Evolutionary conservation across 2,113 vertebrate species (phyloP).

Genomic region (Equus przewalskii): DNA sequence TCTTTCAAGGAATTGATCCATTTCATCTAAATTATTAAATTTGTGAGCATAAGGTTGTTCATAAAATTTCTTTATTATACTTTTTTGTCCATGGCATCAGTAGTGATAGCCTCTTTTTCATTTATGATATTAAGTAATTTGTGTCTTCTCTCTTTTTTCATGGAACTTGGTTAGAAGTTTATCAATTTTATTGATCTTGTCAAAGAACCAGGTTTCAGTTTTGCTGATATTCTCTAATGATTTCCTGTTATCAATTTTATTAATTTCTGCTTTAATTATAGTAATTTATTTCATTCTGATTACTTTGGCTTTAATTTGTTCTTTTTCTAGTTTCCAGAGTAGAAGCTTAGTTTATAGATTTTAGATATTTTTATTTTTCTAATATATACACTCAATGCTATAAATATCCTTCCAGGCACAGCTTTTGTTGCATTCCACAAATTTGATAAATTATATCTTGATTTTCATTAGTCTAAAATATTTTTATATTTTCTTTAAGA

Average conservation of each 20-base stretch:
- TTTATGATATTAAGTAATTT: background rate
- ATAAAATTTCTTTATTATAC: background rate
- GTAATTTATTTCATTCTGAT: background rate
- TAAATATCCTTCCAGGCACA: background rate
- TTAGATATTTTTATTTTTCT: background rate
- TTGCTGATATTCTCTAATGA: background rate
- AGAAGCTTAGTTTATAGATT: background rate
- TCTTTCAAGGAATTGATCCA: background rate
- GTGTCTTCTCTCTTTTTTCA: background rate
- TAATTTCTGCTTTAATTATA: background rate
- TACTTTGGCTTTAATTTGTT: background rate
- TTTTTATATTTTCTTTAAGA: background rate
- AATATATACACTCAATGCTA: background rate
- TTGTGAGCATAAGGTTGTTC: background rate
- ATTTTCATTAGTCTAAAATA: background rate
- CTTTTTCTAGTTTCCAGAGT: background rate
- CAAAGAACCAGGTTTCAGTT: background rate
- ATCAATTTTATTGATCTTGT: background rate
- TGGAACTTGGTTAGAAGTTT: background rate
- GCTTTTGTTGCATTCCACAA: background rate
- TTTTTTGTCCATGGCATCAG: background rate
- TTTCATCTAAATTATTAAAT: too few relatives aligned
- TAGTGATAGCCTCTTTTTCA: background rate
- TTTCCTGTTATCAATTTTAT: background rate
- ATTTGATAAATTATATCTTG: background rate